Conservation (phyloP, 2,797 vertebrate species). For the Poecile montanus region DNA sequence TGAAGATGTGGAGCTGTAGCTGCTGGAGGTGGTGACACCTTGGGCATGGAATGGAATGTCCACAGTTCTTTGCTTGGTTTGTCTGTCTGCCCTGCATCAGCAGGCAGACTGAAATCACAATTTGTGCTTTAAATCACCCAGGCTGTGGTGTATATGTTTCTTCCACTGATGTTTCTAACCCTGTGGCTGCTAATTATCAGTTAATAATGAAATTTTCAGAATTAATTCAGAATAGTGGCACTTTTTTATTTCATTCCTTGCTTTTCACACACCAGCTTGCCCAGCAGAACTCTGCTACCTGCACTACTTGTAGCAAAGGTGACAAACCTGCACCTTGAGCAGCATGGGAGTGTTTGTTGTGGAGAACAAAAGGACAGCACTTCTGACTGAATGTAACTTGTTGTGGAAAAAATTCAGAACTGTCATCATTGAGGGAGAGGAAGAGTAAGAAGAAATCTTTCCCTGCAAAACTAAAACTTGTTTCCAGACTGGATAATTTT, state of each 20-base stretch:
- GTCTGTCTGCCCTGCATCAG: neutral
- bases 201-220: neutral
- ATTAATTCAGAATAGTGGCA: neutral
- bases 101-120: neutral
- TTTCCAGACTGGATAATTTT: constrained; percentile 10
- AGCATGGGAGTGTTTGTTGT: neutral
- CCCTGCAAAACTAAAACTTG: neutral
- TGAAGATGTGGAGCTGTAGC: neutral
- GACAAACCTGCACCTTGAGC: neutral
- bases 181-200: neutral
- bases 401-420: neutral
- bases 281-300: neutral
- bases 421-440: neutral
- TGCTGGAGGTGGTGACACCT: neutral
- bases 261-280: neutral
- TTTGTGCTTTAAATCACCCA: neutral
- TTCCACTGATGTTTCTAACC: neutral
- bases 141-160: neutral
- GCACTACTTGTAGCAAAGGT: neutral
- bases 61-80: neutral
- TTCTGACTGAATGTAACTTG: neutral
- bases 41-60: neutral
- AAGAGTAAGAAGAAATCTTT: neutral
- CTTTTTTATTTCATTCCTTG: neutral
- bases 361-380: neutral